Conservation (phyloP, 92 coral and sea anemone genomes). For the Palythoa caribaeorum region DNA sequence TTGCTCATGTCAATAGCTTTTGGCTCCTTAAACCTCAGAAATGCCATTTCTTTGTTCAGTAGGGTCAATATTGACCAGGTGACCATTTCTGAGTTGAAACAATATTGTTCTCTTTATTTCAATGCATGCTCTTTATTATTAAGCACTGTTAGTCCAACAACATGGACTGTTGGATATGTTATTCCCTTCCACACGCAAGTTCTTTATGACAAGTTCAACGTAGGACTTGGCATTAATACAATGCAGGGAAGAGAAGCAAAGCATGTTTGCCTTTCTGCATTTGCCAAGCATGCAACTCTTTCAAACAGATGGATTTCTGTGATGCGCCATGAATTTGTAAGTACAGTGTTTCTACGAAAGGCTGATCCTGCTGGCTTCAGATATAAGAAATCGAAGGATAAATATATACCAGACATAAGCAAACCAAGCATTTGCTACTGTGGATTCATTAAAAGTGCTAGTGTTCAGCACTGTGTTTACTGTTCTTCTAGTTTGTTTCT, state of each 20-base stretch:
- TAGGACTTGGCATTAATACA: slow-evolving; percentile 58
- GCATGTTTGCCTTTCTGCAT: slow-evolving; percentile 67
- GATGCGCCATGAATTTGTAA: slow-evolving; percentile 74
- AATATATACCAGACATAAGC: slow-evolving; percentile 49
- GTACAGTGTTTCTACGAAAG: slow-evolving; percentile 69
- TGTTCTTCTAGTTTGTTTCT: slow-evolving; percentile 16
- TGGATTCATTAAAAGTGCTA: slow-evolving; percentile 59
- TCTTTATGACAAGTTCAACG: slow-evolving; percentile 42
- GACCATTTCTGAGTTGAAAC: slow-evolving; percentile 50
- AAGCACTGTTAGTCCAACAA: slow-evolving; percentile 59
- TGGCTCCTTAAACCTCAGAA: slow-evolving; percentile 61
- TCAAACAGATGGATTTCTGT: slow-evolving; percentile 73
- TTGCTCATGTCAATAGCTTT: slow-evolving; percentile 61
- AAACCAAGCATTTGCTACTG: slow-evolving; percentile 58
- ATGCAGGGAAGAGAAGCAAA: slow-evolving; percentile 32
- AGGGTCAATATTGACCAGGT: slow-evolving; percentile 52
- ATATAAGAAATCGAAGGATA: slow-evolving; percentile 66
- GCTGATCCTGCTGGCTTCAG: slow-evolving; percentile 59
- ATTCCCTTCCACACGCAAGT: slow-evolving; percentile 65
- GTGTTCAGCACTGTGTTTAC: slow-evolving; percentile 46
- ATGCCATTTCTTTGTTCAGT: slow-evolving; percentile 67
- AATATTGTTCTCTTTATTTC: slow-evolving; percentile 54
- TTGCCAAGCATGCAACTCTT: slow-evolving; percentile 74
- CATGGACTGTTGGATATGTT: slow-evolving; percentile 80
- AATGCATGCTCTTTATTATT: slow-evolving; percentile 56